Evolutionary conservation across 2,797 vertebrate species (phyloP).

Genomic region (Manis pentadactyla): DNA sequence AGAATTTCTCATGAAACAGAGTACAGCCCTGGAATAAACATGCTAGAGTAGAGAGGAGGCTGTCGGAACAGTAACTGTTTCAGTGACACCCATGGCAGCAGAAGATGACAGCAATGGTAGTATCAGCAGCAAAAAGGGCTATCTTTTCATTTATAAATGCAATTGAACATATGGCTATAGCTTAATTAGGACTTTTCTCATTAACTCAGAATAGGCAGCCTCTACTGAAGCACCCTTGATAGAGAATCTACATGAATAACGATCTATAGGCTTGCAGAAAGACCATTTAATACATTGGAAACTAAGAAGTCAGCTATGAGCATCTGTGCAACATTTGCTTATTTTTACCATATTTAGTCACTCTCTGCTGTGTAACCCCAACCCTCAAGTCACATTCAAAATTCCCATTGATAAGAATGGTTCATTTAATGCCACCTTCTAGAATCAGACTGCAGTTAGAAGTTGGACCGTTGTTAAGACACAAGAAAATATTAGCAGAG

Average conservation of each 20-base stretch:
- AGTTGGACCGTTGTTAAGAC: slow-evolving; percentile 42
- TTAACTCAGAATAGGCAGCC: slow-evolving; percentile 81
- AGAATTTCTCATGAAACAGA: slow-evolving; percentile 76
- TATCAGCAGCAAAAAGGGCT: slow-evolving; percentile 80
- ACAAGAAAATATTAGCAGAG: slow-evolving; percentile 21
- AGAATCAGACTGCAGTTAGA: slow-evolving; percentile 28
- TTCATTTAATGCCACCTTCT: slow-evolving; percentile 47
- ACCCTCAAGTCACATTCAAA: slow-evolving; percentile 48
- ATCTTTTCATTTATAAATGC: slow-evolving; percentile 85
- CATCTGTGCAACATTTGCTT: slow-evolving; percentile 78
- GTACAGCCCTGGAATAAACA: slow-evolving; percentile 72
- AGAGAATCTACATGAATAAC: slow-evolving; percentile 76
- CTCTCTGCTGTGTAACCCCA: slow-evolving; percentile 53
- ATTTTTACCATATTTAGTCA: slow-evolving; percentile 73
- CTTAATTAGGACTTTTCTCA: slow-evolving; percentile 88
- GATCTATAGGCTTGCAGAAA: slow-evolving; percentile 77
- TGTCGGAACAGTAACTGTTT: slow-evolving; percentile 80
- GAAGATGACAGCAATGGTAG: slow-evolving; percentile 80
- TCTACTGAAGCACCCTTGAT: slow-evolving; percentile 78
- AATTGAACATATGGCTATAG: slow-evolving; percentile 86
- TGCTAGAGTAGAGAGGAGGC: slow-evolving; percentile 67
- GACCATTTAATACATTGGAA: slow-evolving; percentile 77
- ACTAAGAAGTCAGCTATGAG: slow-evolving; percentile 69
- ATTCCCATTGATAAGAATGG: slow-evolving; percentile 43
- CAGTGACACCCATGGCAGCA: slow-evolving; percentile 84